A percentile compares a stretch with the other conserved stretches of the same genome.
phyloP scores from a whole-genome alignment of 2,888 invertebrate species.

The Lordiphosa fenestrarum region DNA sequence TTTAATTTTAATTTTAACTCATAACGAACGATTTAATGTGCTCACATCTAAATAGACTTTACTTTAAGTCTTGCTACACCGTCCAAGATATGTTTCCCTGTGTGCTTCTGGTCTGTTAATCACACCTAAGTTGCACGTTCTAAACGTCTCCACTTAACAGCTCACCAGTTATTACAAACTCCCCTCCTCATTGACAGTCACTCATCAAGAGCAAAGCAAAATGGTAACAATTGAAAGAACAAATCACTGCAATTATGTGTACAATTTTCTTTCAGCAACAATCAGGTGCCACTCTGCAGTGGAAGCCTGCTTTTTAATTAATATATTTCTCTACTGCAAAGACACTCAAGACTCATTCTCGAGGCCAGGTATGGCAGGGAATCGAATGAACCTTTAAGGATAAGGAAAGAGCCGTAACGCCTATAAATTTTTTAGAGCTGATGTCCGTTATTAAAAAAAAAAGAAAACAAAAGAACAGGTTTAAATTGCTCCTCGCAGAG shows the following conservation, averaged over 20 bases:
- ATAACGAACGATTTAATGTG: too few species aligned
- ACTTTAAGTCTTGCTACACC: too few species aligned
- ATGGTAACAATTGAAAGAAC: slow-evolving; percentile 46
- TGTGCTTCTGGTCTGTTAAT: too few species aligned
- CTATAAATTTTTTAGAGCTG: slow-evolving; percentile 45
- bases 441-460: slow-evolving; percentile 64
- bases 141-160: slow-evolving; percentile 46
- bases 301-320: slow-evolving; percentile 53
- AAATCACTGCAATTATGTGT: slow-evolving; percentile 61
- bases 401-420: slow-evolving; percentile 49
- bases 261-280: slow-evolving; percentile 30
- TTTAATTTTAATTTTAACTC: too few species aligned
- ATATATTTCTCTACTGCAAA: slow-evolving; percentile 53
- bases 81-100: too few species aligned
- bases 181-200: slow-evolving; percentile 48
- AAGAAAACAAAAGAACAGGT: slow-evolving; percentile 29
- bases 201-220: slow-evolving; percentile 32
- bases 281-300: slow-evolving; percentile 36
- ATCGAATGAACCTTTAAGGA: slow-evolving; percentile 42
- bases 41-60: too few species aligned
- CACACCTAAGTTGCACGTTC: slow-evolving; percentile 1
- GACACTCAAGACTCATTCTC: slow-evolving; percentile 47
- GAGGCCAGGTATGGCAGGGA: slow-evolving; percentile 21
- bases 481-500: slow-evolving; percentile 38
- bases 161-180: slow-evolving; percentile 28